Conservation (phyloP, 1,140 invertebrate genomes). For the Drosophila littoralis region DNA sequence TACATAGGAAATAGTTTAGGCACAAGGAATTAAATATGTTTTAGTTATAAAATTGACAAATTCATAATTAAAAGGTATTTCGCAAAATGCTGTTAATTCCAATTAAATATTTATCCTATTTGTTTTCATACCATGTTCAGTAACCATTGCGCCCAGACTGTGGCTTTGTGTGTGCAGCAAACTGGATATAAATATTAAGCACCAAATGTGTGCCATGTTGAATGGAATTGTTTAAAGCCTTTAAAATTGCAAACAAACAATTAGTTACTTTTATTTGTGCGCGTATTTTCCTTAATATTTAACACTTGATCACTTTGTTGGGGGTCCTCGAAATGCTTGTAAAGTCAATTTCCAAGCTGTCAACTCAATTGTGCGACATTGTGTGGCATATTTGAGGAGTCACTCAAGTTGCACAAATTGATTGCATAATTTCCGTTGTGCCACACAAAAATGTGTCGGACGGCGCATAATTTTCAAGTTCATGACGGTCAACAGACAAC, state of each 20-base stretch:
- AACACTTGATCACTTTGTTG: conserved; percentile 1
- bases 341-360: conserved; percentile 31
- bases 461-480: conserved; percentile 65
- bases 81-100: background rate
- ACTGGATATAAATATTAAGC: conserved; percentile 62
- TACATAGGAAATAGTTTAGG: too few relatives aligned
- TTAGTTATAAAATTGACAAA: too few relatives aligned
- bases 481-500: conserved; percentile 50
- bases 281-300: background rate
- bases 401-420: conserved; percentile 74
- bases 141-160: conserved; percentile 55
- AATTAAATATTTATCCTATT: background rate
- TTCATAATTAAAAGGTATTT: too few relatives aligned
- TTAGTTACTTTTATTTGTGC: background rate
- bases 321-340: conserved; percentile 30
- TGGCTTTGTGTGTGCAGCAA: conserved; percentile 69
- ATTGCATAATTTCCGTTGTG: conserved; percentile 75
- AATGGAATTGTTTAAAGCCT: background rate
- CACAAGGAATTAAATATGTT: too few relatives aligned
- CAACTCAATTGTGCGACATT: conserved; percentile 34
- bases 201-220: conserved; percentile 66
- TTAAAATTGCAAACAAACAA: background rate
- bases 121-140: conserved; percentile 58
- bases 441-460: conserved; percentile 51
- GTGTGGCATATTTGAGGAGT: conserved; percentile 57